Evolutionary conservation across 92 coral and sea anemone genomes (phyloP).

Genomic region (Pocillopora grandis): DNA sequence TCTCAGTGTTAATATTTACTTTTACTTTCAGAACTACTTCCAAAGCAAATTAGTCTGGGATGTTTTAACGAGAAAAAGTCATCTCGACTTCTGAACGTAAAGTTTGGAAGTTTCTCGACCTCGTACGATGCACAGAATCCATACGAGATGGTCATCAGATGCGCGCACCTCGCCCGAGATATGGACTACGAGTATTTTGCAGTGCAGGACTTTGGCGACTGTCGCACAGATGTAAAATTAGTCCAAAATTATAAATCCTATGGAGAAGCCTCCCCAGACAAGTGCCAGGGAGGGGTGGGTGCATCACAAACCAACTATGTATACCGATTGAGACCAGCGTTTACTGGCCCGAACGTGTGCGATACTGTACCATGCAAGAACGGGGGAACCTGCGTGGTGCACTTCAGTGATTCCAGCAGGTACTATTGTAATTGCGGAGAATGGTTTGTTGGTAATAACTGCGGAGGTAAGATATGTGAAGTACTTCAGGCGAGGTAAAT

Average conservation of each 20-base stretch:
- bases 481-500: neutral
- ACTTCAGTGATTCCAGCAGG: slow-evolving; percentile 1
- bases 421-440: slow-evolving; percentile 22
- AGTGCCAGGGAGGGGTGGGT: slow-evolving; percentile 40
- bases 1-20: no score
- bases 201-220: slow-evolving; percentile 27
- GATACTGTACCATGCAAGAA: slow-evolving; percentile 22
- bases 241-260: slow-evolving; percentile 2
- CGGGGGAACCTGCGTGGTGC: slow-evolving; percentile 20
- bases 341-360: slow-evolving; percentile 31
- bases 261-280: slow-evolving; percentile 19
- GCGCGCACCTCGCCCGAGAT: slow-evolving; percentile 42
- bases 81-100: slow-evolving; percentile 1
- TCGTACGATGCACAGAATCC: slow-evolving; percentile 7
- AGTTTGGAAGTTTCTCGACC: neutral
- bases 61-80: slow-evolving; percentile 3
- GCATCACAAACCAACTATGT: slow-evolving; percentile 11
- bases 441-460: slow-evolving; percentile 11
- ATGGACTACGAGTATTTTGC: slow-evolving; percentile 48
- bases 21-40: neutral
- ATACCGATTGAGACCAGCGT: slow-evolving; percentile 21
- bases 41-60: neutral
- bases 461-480: slow-evolving; percentile 1
- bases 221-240: slow-evolving; percentile 13
- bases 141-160: slow-evolving; percentile 13